Evolutionary conservation across 2,888 invertebrate genomes (phyloP).

Genomic region (Drepana falcataria): DNA sequence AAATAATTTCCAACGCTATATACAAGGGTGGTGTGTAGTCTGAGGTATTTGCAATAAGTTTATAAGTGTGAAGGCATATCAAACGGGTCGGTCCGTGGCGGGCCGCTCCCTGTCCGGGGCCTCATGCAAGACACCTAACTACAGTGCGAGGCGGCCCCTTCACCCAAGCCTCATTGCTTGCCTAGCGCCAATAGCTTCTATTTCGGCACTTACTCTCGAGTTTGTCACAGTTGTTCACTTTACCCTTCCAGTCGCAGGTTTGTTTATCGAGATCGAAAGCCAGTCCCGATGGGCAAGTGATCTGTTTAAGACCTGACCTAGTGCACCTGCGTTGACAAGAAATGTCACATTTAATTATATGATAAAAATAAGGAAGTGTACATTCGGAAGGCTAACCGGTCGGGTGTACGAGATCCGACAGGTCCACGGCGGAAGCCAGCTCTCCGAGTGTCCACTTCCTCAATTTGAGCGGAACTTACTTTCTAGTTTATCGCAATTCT

Average conservation of each 20-base stretch:
- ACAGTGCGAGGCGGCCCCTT: conserved; percentile 75
- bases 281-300: conserved; percentile 97
- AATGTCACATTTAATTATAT: conserved; percentile 68
- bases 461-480: conserved; percentile 85
- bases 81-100: conserved; percentile 42
- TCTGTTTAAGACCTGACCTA: conserved; percentile 96
- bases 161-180: conserved; percentile 75
- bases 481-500: conserved; percentile 95
- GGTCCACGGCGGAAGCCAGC: conserved; percentile 53
- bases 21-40: background rate
- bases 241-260: conserved; percentile 99
- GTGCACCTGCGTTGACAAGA: conserved; percentile 89
- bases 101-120: conserved; percentile 58
- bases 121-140: conserved; percentile 74
- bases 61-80: conserved; percentile 51
- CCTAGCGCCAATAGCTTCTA: conserved; percentile 70
- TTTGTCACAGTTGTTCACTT: conserved; percentile 97
- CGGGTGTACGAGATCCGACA: conserved; percentile 29
- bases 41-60: background rate
- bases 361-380: conserved; percentile 57
- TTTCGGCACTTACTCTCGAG: conserved; percentile 93
- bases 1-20: no score
- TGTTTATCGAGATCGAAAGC: conserved; percentile 98
- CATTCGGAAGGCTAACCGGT: conserved; percentile 60
- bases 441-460: conserved; percentile 70